A percentile compares a stretch with the other conserved stretches of the same genome.
Conservation (phyloP, 2,888 invertebrate species). For the Dryocosmus kuriphilus region DNA sequence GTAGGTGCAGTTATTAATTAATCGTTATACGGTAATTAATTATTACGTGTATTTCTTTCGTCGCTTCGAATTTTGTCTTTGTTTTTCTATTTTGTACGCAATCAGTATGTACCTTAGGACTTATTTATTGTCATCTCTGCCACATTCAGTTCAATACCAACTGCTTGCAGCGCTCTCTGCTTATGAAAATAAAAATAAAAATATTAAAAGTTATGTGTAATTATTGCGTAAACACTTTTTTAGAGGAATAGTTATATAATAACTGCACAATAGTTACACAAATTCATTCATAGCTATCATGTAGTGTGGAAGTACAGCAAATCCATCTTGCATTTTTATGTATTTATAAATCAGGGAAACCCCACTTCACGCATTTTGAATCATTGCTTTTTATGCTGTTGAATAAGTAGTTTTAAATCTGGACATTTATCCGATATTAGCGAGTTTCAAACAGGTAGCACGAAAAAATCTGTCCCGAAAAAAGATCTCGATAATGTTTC, state of each 20-base stretch:
- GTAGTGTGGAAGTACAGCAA: neutral
- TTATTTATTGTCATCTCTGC: constrained; percentile 69
- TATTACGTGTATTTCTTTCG: constrained; percentile 67
- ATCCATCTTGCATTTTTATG: neutral
- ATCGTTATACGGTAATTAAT: constrained; percentile 58
- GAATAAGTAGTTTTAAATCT: no score
- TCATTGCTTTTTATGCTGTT: no score
- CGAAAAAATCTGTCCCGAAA: no score
- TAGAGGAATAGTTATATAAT: neutral
- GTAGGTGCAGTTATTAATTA: constrained; percentile 67
- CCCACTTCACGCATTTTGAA: no score
- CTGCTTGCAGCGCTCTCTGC: constrained; percentile 44
- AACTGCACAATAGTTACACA: neutral
- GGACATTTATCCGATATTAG: no score
- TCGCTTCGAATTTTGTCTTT: constrained; percentile 62
- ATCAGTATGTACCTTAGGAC: constrained; percentile 61
- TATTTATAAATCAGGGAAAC: neutral
- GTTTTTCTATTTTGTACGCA: constrained; percentile 58
- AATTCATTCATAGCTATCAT: neutral
- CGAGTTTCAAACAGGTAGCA: no score
- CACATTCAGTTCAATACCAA: constrained; percentile 60
- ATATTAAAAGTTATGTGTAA: neutral
- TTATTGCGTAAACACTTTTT: neutral
- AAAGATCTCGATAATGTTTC: no score
- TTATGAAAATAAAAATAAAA: neutral